Evolutionary conservation across 2,888 invertebrate genomes (phyloP).

Genomic region (Apocheima hispidaria): DNA sequence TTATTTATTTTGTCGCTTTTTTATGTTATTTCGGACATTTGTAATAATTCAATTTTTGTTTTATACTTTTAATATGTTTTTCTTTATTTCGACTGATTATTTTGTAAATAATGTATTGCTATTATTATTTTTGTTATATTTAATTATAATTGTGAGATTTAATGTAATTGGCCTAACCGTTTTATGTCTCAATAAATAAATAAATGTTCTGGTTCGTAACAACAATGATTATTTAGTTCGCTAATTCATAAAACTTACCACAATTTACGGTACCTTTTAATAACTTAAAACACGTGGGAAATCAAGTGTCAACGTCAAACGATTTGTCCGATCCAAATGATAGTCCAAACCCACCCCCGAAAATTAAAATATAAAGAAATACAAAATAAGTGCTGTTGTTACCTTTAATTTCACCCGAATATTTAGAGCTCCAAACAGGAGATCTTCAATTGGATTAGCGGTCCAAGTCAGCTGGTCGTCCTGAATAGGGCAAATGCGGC

Average conservation of each 20-base stretch:
- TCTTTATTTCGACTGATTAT: too few species aligned
- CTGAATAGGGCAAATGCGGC: conserved; percentile 57
- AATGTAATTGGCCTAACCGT: too few species aligned
- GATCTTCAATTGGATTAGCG: conserved; percentile 30
- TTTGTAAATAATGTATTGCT: too few species aligned
- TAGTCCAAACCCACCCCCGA: conserved; percentile 56
- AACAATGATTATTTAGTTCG: neutral
- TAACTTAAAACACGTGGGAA: neutral
- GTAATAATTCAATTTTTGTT: too few species aligned
- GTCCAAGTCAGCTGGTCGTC: conserved; percentile 25
- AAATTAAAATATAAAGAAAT: conserved; percentile 70
- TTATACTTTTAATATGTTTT: too few species aligned
- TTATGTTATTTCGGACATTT: too few species aligned
- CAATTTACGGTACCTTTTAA: neutral
- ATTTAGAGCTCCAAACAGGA: conserved; percentile 29
- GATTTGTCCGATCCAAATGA: conserved; percentile 23
- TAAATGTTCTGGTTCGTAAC: too few species aligned
- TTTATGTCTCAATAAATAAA: too few species aligned
- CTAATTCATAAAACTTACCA: neutral
- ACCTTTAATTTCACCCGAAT: conserved; percentile 49
- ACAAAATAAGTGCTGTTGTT: conserved; percentile 61
- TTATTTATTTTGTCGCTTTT: too few species aligned
- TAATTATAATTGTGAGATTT: too few species aligned
- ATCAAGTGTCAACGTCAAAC: conserved; percentile 1
- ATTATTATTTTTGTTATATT: too few species aligned